These are phyloP conservation scores for Drosophila fuyamai DNA, from an alignment of 1,140 invertebrate species.

Conservation along the genomic window DNA sequence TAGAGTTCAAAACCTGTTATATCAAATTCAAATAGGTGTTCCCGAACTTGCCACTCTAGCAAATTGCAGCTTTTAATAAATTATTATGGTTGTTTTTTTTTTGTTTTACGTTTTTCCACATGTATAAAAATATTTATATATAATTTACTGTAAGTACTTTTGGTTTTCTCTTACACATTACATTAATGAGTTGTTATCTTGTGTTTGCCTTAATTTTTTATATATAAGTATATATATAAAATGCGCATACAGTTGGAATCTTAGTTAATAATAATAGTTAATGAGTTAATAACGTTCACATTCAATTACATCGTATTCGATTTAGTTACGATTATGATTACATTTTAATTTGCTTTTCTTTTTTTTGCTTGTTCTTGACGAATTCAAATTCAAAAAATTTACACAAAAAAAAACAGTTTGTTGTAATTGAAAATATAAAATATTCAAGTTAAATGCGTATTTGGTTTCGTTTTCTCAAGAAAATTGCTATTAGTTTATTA, in stretches of 20 bases:
- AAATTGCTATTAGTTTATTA: slow-evolving; percentile 31
- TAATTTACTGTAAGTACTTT: slow-evolving; percentile 69
- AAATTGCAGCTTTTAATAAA: slow-evolving; percentile 48
- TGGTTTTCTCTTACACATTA: slow-evolving; percentile 73
- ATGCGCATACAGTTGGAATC: slow-evolving; percentile 56
- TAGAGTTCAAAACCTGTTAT: slow-evolving; percentile 52
- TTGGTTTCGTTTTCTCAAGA: slow-evolving; percentile 43
- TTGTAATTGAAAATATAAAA: slow-evolving; percentile 60
- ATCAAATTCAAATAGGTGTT: slow-evolving; percentile 71
- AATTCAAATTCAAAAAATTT: slow-evolving; percentile 20
- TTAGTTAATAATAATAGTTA: slow-evolving; percentile 65
- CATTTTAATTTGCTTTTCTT: slow-evolving; percentile 26
- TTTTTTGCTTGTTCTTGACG: slow-evolving; percentile 11
- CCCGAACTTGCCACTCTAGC: slow-evolving; percentile 31
- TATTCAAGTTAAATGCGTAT: slow-evolving; percentile 69
- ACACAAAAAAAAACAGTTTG: slow-evolving; percentile 23
- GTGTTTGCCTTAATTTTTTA: slow-evolving; percentile 41
- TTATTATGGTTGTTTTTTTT: slow-evolving; percentile 38
- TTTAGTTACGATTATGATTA: slow-evolving; percentile 52
- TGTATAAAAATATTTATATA: slow-evolving; percentile 81
- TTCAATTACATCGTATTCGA: slow-evolving; percentile 57
- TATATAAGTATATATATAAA: slow-evolving; percentile 43
- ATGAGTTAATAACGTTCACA: slow-evolving; percentile 68
- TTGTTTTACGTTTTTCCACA: slow-evolving; percentile 48
- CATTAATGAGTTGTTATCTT: slow-evolving; percentile 74